Percentiles rank a stretch among this genome's conserved stretches.
phyloP scores from a whole-genome alignment of 2,113 vertebrate species.

The Hirundichthys speculiger region DNA sequence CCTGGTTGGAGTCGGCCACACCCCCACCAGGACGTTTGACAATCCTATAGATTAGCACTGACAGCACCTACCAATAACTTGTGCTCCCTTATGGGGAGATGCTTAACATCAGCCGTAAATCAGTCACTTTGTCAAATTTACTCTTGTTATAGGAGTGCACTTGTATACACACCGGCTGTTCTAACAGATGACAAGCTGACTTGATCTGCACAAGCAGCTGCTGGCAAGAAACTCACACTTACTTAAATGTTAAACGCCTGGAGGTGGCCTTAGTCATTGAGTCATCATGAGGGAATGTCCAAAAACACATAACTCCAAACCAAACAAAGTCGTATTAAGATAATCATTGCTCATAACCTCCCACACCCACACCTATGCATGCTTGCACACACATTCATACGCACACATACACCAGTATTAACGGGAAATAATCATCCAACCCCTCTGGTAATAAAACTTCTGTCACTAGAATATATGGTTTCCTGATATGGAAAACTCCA shows the following conservation, averaged over 20 bases:
- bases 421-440: conserved; percentile 61
- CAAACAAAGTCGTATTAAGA: conserved; percentile 59
- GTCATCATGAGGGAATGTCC: conserved; percentile 61
- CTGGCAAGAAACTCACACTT: conserved; percentile 23
- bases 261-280: conserved; percentile 46
- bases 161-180: conserved; percentile 18
- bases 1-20: conserved; percentile 26
- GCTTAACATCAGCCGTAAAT: conserved; percentile 34
- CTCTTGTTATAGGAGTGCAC: conserved; percentile 10
- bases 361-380: conserved; percentile 36
- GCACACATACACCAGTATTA: conserved; percentile 11
- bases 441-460: conserved; percentile 70
- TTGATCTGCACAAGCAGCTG: conserved; percentile 25
- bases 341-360: conserved; percentile 52
- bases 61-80: conserved; percentile 18
- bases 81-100: conserved; percentile 7
- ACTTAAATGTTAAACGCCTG: conserved; percentile 47
- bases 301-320: conserved; percentile 63
- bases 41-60: conserved; percentile 22
- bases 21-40: conserved; percentile 31
- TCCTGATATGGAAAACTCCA: conserved; percentile 57
- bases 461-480: conserved; percentile 73
- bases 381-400: conserved; percentile 23
- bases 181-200: conserved; percentile 19
- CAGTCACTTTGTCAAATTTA: conserved; percentile 34